These are phyloP conservation scores for Aspidiotus rigidus DNA, from an alignment of 2,888 invertebrate species.

Conservation along the genomic window DNA sequence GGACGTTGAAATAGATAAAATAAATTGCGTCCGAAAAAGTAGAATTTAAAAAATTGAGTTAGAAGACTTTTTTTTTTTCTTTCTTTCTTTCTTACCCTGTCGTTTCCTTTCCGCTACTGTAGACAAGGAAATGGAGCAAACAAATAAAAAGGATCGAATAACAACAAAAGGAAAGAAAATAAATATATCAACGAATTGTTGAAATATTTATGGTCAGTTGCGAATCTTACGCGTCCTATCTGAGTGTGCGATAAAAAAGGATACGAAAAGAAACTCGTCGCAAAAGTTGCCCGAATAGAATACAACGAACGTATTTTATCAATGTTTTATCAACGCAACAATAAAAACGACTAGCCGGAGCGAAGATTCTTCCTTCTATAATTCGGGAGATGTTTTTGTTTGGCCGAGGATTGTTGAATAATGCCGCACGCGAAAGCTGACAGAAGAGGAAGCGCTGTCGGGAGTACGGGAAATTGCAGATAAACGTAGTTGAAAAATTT, in stretches of 20 bases:
- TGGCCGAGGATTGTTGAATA: too few relatives aligned
- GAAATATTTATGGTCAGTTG: slow-evolving; percentile 27
- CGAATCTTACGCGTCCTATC: neutral
- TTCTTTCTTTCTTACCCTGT: neutral
- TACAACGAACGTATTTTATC: neutral
- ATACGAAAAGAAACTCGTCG: too few relatives aligned
- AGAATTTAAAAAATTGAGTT: slow-evolving; percentile 7
- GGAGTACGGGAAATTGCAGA: too few relatives aligned
- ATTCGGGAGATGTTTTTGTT: too few relatives aligned
- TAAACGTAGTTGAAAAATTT: too few relatives aligned
- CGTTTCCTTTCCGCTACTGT: slow-evolving; percentile 10
- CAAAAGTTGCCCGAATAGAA: too few relatives aligned
- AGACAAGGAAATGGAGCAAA: slow-evolving; percentile 11
- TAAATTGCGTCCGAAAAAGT: neutral
- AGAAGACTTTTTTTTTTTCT: neutral
- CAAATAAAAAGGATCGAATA: slow-evolving; percentile 5
- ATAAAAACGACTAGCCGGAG: slow-evolving; percentile 1
- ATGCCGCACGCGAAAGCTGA: too few relatives aligned
- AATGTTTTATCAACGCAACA: slow-evolving; percentile 4
- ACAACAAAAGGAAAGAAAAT: slow-evolving; percentile 24
- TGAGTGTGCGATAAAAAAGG: neutral
- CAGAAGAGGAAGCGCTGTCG: too few relatives aligned
- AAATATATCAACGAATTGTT: slow-evolving; percentile 28
- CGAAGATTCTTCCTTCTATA: too few relatives aligned
- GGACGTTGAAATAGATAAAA: neutral